Base-by-base conservation (phyloP, 1,140 invertebrate species). In the Pseudomyrmex pallidus region DNA sequence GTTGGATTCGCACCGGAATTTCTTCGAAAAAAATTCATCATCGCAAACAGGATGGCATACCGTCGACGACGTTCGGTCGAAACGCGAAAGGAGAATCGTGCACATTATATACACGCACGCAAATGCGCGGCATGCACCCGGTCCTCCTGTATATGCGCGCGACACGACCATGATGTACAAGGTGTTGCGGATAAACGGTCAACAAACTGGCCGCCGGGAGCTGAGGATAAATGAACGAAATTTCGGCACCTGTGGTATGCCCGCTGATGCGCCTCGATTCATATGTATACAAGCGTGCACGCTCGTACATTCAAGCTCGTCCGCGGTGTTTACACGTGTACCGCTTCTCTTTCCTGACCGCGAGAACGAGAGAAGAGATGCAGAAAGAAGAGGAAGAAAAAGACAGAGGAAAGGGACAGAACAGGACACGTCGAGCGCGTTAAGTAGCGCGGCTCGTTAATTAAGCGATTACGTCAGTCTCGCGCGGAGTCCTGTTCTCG, bases 151-250 rank as follows among this genome's bases (percentile, higher is more conserved):
- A 62, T 22, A 10, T n/a, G 50, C 50, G 57, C n/a, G 52, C 59
- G 46, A 68, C 20, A 48, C 12, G 15, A 17, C 10, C 66, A 57
- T 84, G 74, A 80, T 82, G 76, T 85, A 85, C 67, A 85, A 85
- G 84, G 87, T 88, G 87, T 83, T 74, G 83, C 66, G 70, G 80
- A 20, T 85, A 88, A 88, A 90, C 78, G 83, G 83, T 80, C 78
- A 80, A 83, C 87, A 88, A 87, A 88, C 82, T 74, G 82, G 73
- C 52, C 35, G 35, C 5, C 77, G 25, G 15, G 61, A 54, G 22
- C 54, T 50, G 82, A 68, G 77, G 74, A 89, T 89, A 89, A 89
- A 89, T 89, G 78, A 87, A 88, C 77, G 83, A 88, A 89, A 90
- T 89, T 90, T 89, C 70, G 85, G 80, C 84, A 80, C 84, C 67